A percentile compares a stretch with the other conserved stretches of the same genome.
These are phyloP conservation scores for Gandaritis pyraliata DNA, from an alignment of 2,888 invertebrate species.

Conservation along the genomic window DNA sequence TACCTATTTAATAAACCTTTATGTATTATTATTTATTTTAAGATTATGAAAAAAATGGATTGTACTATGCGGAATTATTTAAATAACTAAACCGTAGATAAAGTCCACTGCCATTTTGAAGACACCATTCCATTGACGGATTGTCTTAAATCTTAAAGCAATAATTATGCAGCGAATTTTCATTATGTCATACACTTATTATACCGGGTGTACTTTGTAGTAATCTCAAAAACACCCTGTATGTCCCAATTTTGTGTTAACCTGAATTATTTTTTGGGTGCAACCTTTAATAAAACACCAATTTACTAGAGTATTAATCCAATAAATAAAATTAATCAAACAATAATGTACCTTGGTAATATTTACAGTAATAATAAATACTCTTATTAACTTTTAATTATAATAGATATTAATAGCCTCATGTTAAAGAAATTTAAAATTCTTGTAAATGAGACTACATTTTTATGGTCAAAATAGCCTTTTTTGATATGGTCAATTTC, in stretches of 20 bases:
- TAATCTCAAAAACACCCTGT: not conserved
- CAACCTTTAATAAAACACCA: constrained; percentile 12
- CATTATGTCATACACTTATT: constrained; percentile 25
- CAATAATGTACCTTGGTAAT: constrained; percentile 27
- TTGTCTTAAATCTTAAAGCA: constrained; percentile 35
- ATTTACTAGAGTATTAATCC: constrained; percentile 15
- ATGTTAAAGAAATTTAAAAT: not conserved
- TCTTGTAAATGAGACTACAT: not conserved
- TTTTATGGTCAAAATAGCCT: not conserved
- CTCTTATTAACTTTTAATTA: not conserved
- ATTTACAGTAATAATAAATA: constrained; percentile 7
- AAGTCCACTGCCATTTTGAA: constrained; percentile 42
- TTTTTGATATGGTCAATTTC: constrained; percentile 11
- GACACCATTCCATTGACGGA: constrained; percentile 40
- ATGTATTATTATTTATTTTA: no score
- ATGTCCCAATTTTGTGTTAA: constrained; percentile 3
- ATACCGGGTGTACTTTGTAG: constrained; percentile 11
- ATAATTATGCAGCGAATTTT: constrained; percentile 41
- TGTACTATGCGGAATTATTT: constrained; percentile 3
- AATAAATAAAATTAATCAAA: constrained; percentile 22
- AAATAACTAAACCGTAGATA: constrained; percentile 14
- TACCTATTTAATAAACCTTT: no score
- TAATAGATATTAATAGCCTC: constrained; percentile 6
- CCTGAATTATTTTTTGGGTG: constrained; percentile 19
- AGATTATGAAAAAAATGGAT: not conserved